Evolutionary conservation across 2,113 vertebrate species (phyloP).

Genomic region (rabbit (Oryctolagus cuniculus)): DNA sequence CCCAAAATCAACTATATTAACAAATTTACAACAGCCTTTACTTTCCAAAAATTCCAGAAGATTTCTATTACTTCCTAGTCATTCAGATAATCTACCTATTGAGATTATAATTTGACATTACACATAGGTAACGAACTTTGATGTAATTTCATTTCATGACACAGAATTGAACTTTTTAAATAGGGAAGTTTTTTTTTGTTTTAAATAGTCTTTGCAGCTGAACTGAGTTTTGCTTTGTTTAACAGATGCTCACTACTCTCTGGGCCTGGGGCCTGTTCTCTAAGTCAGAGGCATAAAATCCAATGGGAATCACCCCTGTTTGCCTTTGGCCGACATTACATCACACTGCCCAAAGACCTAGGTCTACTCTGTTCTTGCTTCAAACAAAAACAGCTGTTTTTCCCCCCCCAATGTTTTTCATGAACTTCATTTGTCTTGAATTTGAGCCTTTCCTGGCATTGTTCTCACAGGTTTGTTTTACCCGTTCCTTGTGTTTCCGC

Average conservation of each 20-base stretch:
- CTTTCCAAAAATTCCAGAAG: constrained; percentile 48
- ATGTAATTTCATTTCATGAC: background rate
- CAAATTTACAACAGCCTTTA: background rate
- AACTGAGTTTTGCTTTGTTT: background rate
- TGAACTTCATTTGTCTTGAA: background rate
- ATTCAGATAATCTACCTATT: too few relatives aligned
- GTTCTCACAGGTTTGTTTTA: background rate
- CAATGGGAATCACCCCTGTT: background rate
- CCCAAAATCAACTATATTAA: background rate
- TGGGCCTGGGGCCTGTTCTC: background rate
- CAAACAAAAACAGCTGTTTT: background rate
- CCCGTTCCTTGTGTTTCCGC: background rate
- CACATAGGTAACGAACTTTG: background rate
- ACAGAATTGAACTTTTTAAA: background rate
- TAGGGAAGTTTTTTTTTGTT: background rate
- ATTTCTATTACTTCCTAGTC: too few relatives aligned
- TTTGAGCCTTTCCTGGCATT: constrained; percentile 53
- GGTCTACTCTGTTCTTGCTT: background rate
- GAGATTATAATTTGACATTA: background rate
- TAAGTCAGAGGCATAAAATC: background rate
- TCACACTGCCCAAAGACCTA: background rate
- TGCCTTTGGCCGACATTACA: background rate
- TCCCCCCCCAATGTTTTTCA: background rate
- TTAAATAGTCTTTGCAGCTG: background rate
- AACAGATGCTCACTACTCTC: background rate